Base-by-base conservation (phyloP, 1,140 invertebrate genomes). In the Bursaphelenchus mucronatus region DNA sequence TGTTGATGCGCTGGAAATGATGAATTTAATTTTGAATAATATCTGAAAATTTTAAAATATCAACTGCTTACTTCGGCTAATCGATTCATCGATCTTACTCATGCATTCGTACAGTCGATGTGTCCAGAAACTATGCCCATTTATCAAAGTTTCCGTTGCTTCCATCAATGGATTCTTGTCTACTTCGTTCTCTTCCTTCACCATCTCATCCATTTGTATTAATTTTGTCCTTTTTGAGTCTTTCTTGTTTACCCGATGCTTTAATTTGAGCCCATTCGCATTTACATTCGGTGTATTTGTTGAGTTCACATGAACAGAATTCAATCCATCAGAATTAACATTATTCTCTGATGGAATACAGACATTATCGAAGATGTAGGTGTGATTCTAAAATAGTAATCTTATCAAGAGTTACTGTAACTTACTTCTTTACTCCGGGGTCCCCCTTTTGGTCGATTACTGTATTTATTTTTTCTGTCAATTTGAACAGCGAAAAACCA, bases 401-500 rank as follows among this genome's bases (percentile, higher is more conserved):
- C 64, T 1, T 21, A 66, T 21, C 61, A 21, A 59, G 17, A 15
- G 30, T 59, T 13, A 30, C 41, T 3, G 13, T 21, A 13, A 13
- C 21, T 61, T 5, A 64, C 59, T n/a, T 64, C 63, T 50, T 64
- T 46, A 64, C 40, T 67, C 40, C 43, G 15, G 13, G 52, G 66
- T 43, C 47, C 52, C 19, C 52, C 50, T 49, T 44, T 55, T 30
- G 53, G 39, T 46, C 58, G 52, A 58, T 69, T 51, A 51, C 44
- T 30, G 40, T 46, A 70, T 45, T 47, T 44, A 21, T 58, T 52
- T 41, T 76, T 76, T 11, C 63, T 54, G 2, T 70, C 61, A 8
- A 76, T 50, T 54, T 76, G 75, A 50, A 75, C 65, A 10, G 68
- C 61, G 46, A 76, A 75, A 8, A 75, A 53, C 75, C 75, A 78